Evolutionary conservation across 1,140 invertebrate species (phyloP).

Genomic region (Zaprionus tsacasi): DNA sequence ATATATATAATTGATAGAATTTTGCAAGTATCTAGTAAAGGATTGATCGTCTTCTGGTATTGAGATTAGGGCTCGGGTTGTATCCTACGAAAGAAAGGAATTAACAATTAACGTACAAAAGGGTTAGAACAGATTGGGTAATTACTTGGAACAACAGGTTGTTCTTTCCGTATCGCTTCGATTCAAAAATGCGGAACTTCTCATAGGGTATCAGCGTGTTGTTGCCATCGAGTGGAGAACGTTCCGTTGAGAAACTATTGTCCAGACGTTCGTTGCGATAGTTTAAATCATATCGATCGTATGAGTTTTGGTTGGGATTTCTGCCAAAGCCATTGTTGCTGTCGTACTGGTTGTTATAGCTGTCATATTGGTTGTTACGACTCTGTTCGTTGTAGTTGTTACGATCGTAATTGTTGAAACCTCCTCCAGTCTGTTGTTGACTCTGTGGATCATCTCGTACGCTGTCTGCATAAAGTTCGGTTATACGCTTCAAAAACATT

Average conservation of each 20-base stretch:
- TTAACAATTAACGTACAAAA: background rate
- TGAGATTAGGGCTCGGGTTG: slow-evolving; percentile 87
- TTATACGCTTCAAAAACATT: slow-evolving; percentile 86
- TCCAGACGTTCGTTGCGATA: slow-evolving; percentile 70
- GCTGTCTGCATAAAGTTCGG: slow-evolving; percentile 84
- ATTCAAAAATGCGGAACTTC: slow-evolving; percentile 90
- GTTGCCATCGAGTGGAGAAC: slow-evolving; percentile 50
- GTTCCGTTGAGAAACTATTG: slow-evolving; percentile 71
- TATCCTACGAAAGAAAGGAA: slow-evolving; percentile 86
- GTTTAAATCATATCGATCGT: slow-evolving; percentile 51
- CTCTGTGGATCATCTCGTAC: slow-evolving; percentile 51
- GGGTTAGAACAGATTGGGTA: background rate
- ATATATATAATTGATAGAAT: slow-evolving; percentile 88
- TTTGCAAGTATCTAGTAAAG: slow-evolving; percentile 88
- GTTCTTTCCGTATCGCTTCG: slow-evolving; percentile 87
- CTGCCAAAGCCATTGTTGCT: slow-evolving; percentile 51
- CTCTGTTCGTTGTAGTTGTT: slow-evolving; percentile 60
- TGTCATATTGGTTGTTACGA: slow-evolving; percentile 31
- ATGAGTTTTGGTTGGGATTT: slow-evolving; percentile 49
- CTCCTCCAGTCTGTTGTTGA: slow-evolving; percentile 38
- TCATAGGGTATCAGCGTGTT: slow-evolving; percentile 84
- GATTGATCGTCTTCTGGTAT: slow-evolving; percentile 86
- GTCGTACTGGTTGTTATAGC: slow-evolving; percentile 62
- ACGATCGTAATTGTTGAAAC: slow-evolving; percentile 45
- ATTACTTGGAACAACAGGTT: slow-evolving; percentile 89